Evolutionary conservation across 2,797 vertebrate species (phyloP).

Genomic region (Brotula barbata): DNA sequence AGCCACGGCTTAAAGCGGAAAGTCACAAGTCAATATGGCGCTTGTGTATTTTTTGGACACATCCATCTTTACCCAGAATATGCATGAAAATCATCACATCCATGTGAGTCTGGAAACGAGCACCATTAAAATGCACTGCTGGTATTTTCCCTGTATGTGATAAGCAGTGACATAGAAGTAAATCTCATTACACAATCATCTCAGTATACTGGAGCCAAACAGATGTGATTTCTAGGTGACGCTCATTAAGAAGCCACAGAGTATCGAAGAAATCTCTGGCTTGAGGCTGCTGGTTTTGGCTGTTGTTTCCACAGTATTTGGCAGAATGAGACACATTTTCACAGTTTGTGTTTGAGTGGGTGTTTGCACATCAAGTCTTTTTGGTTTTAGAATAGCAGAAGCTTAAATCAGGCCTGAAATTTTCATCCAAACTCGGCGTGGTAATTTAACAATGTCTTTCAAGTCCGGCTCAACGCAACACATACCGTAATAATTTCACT

Average conservation of each 20-base stretch:
- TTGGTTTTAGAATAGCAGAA: too few relatives aligned
- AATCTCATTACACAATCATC: constrained; percentile 17
- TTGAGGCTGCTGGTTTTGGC: constrained; percentile 27
- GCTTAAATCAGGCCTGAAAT: too few relatives aligned
- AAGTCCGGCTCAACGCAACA: too few relatives aligned
- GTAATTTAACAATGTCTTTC: too few relatives aligned
- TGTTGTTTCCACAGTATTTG: constrained; percentile 17
- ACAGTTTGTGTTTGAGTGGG: constrained; percentile 16
- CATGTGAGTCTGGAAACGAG: constrained; percentile 1
- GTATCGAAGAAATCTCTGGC: constrained; percentile 24
- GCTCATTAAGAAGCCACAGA: constrained; percentile 22
- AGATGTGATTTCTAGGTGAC: constrained; percentile 32
- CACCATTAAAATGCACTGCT: background rate
- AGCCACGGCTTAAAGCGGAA: constrained; percentile 37
- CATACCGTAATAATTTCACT: too few relatives aligned
- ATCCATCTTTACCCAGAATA: constrained; percentile 26
- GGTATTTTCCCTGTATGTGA: background rate
- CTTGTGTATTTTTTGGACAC: constrained; percentile 29
- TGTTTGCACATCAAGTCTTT: constrained; percentile 7
- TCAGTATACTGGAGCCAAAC: constrained; percentile 12
- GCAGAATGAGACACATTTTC: constrained; percentile 13
- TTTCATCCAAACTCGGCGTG: too few relatives aligned
- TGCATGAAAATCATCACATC: constrained; percentile 10
- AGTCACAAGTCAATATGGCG: constrained; percentile 46
- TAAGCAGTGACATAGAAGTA: background rate